A percentile compares a stretch with the other conserved stretches of the same genome.
phyloP scores from a whole-genome alignment of 2,888 invertebrate species.

The Cephus pulcher region DNA sequence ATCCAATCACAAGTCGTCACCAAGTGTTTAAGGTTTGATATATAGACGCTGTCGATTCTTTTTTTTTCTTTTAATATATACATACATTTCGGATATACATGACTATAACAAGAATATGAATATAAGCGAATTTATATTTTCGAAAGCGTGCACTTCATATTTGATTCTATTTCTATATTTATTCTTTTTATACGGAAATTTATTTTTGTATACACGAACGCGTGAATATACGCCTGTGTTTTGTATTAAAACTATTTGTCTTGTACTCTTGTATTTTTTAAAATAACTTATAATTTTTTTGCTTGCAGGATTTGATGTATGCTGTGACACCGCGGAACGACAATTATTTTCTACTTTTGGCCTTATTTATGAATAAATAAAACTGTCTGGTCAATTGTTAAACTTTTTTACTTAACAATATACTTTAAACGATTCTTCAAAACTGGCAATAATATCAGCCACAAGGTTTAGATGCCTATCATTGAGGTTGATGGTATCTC shows the following conservation, averaged over 20 bases:
- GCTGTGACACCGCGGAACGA: constrained; percentile 41
- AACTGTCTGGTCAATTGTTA: not conserved
- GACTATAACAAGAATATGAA: not conserved
- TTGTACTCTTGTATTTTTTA: not conserved
- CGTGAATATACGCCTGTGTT: not conserved
- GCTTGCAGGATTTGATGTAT: constrained; percentile 44
- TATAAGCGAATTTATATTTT: not conserved
- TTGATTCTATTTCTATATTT: not conserved
- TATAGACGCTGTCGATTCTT: constrained; percentile 2
- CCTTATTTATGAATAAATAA: constrained; percentile 44
- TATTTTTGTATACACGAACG: not conserved
- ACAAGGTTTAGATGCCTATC: not conserved
- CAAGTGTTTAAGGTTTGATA: not conserved
- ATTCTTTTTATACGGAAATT: not conserved
- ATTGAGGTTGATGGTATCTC: not conserved
- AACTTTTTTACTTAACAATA: not conserved
- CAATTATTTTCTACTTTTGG: constrained; percentile 50
- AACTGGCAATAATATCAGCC: not conserved
- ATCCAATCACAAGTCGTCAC: not conserved
- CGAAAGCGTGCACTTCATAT: not conserved
- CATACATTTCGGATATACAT: not conserved
- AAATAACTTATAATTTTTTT: constrained; percentile 25
- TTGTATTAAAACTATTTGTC: not conserved
- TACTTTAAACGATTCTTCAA: not conserved
- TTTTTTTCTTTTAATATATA: not conserved